Percentiles rank a stretch among this genome's conserved stretches.
Conservation (phyloP, 2,113 vertebrate species). For the Pyrgilauda ruficollis region DNA sequence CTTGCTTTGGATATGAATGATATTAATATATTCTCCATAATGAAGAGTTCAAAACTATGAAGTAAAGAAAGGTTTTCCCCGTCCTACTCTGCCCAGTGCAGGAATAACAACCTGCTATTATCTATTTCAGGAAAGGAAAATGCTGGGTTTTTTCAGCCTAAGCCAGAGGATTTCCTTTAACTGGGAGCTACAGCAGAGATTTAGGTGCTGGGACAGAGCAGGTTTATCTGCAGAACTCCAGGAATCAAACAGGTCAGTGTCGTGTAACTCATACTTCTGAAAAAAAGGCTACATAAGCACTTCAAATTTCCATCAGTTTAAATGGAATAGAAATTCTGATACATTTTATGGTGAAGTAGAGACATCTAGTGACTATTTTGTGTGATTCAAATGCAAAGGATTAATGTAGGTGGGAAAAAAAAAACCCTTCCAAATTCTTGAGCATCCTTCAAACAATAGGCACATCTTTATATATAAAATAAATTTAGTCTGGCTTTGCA, state of each 20-base stretch:
- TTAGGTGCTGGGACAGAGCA: background rate
- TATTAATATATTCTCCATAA: background rate
- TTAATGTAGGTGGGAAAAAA: background rate
- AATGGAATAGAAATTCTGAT: background rate
- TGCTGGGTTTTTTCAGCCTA: background rate
- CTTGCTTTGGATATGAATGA: background rate
- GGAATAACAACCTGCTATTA: background rate
- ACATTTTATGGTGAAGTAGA: background rate
- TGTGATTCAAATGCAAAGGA: background rate
- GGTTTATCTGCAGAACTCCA: background rate
- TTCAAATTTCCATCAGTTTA: background rate
- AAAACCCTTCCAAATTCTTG: background rate
- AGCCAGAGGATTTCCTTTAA: background rate
- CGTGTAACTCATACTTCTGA: background rate
- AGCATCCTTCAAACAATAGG: background rate
- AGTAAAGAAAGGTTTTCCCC: background rate
- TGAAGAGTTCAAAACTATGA: background rate
- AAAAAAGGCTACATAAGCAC: background rate
- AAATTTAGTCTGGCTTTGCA: background rate
- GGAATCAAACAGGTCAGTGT: background rate
- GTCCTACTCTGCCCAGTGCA: background rate
- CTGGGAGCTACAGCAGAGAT: background rate
- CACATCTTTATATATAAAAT: background rate
- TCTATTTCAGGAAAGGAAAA: background rate
- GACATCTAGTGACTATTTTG: constrained; percentile 18